phyloP scores from a whole-genome alignment of 2,888 invertebrate species.

The Aelia acuminata region DNA sequence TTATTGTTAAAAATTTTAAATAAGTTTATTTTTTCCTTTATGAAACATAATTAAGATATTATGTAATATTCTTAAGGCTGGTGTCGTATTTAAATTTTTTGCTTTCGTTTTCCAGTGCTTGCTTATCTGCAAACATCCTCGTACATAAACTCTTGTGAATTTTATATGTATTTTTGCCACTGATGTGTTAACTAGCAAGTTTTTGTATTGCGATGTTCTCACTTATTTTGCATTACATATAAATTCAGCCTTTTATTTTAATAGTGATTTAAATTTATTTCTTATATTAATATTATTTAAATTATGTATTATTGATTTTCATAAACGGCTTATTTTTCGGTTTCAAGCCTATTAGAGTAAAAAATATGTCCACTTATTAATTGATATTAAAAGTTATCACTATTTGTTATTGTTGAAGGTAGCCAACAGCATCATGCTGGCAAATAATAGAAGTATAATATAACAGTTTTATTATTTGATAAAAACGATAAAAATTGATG shows the following conservation, averaged over 20 bases:
- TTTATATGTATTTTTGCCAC: neutral
- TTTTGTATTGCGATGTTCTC: neutral
- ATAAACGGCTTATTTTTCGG: neutral
- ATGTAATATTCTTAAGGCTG: neutral
- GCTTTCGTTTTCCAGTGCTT: neutral
- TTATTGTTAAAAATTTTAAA: constrained; percentile 38
- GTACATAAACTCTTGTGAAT: neutral
- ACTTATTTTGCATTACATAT: neutral
- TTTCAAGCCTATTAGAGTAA: neutral
- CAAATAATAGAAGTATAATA: neutral
- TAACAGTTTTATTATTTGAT: neutral
- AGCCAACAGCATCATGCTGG: neutral
- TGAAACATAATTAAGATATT: neutral
- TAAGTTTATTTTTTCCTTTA: neutral
- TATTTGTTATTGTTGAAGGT: neutral
- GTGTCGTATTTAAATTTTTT: neutral
- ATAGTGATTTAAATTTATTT: neutral
- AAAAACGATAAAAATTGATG: neutral
- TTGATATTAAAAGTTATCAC: neutral
- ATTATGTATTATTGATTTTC: neutral
- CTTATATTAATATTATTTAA: neutral
- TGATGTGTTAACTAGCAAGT: neutral
- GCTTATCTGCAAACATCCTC: neutral
- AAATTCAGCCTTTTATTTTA: neutral
- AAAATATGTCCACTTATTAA: neutral